Percentiles rank a stretch among this genome's conserved stretches.
Conservation (phyloP, 2,888 invertebrate species). For the Phyto melanocephala region DNA sequence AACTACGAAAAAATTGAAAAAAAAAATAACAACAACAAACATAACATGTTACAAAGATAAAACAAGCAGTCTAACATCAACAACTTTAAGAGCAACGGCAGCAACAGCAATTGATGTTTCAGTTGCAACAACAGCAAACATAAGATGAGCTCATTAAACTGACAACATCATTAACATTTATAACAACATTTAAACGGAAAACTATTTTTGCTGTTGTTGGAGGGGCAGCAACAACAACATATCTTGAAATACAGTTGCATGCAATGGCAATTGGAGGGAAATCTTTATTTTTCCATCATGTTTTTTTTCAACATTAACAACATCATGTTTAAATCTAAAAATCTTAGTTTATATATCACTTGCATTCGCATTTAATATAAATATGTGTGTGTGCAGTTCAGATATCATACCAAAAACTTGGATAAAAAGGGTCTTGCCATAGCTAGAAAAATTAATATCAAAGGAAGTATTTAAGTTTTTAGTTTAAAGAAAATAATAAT, state of each 20-base stretch:
- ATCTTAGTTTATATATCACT: neutral
- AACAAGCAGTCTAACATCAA: slow-evolving; percentile 32
- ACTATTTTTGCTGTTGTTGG: neutral
- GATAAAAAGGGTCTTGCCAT: no score
- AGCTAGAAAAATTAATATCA: no score
- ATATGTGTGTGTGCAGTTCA: neutral
- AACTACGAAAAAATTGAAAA: neutral
- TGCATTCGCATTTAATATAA: neutral
- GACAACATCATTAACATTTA: slow-evolving; percentile 65
- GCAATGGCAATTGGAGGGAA: neutral
- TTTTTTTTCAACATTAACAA: neutral
- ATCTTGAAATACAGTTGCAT: neutral
- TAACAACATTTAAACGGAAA: slow-evolving; percentile 52
- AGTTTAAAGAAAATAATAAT: no score
- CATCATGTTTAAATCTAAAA: slow-evolving; percentile 3
- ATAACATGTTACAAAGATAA: slow-evolving; percentile 37
- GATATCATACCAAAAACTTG: neutral
- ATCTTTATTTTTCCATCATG: neutral
- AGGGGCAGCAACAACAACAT: neutral
- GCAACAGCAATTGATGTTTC: slow-evolving; percentile 10
- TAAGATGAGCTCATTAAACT: slow-evolving; percentile 63
- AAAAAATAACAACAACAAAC: neutral
- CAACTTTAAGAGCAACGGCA: slow-evolving; percentile 15
- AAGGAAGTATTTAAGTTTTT: no score
- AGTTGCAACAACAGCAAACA: slow-evolving; percentile 19